These are phyloP conservation scores for Clupea harengus DNA, from an alignment of 2,113 vertebrate genomes.

Conservation along the genomic window DNA sequence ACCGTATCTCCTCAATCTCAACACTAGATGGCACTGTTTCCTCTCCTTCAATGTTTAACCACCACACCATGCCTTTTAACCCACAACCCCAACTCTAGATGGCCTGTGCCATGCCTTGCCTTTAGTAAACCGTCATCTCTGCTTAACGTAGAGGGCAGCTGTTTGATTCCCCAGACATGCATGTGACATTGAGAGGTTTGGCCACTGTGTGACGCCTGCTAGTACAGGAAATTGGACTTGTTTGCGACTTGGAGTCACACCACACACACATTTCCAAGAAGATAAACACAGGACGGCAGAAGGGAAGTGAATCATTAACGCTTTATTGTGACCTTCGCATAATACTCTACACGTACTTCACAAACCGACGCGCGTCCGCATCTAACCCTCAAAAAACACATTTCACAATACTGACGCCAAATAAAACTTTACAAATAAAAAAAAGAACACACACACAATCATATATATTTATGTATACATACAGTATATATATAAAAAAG, in stretches of 20 bases:
- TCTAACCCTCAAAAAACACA: conserved; percentile 12
- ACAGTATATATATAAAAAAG: neutral
- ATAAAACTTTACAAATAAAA: conserved; percentile 5
- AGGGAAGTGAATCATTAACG: neutral
- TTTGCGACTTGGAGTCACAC: neutral
- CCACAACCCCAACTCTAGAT: no score
- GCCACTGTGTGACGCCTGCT: no score
- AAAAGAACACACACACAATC: neutral
- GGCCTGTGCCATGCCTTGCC: no score
- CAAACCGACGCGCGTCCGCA: neutral
- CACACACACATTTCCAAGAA: neutral
- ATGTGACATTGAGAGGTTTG: no score
- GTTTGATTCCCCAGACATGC: no score
- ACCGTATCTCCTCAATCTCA: no score
- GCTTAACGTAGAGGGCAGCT: no score
- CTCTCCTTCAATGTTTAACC: no score
- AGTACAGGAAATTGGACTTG: no score
- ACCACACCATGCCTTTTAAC: no score
- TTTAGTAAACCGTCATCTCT: no score
- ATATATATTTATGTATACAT: neutral
- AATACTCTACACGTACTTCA: conserved; percentile 2
- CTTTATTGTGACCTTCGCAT: neutral
- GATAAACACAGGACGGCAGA: neutral
- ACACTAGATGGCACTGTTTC: no score
- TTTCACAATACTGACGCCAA: conserved; percentile 14